A percentile compares a stretch with the other conserved stretches of the same genome.
These are phyloP conservation scores for Isaurus tuberculatus DNA, from an alignment of 92 coral and sea anemone genomes.

Conservation along the genomic window DNA sequence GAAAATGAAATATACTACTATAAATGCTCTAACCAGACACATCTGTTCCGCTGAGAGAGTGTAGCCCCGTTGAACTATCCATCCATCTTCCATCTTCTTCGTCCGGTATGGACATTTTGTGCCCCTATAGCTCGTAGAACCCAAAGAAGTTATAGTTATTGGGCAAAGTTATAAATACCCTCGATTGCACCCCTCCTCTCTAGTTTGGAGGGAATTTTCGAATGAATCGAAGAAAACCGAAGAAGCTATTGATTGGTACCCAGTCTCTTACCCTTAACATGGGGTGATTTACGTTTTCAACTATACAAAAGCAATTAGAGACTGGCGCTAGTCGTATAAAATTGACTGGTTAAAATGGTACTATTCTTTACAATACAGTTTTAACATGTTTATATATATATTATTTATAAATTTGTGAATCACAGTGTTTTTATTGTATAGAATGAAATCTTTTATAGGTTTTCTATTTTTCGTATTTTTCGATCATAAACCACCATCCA, in stretches of 20 bases:
- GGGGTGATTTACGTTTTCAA: too few relatives aligned
- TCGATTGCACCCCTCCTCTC: slow-evolving; percentile 29
- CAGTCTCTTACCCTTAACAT: not conserved
- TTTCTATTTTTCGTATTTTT: too few relatives aligned
- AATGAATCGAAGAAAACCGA: slow-evolving; percentile 27
- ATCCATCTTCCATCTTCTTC: slow-evolving; percentile 44
- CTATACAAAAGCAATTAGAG: not conserved
- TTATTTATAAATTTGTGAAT: too few relatives aligned
- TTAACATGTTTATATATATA: too few relatives aligned
- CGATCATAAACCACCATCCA: too few relatives aligned
- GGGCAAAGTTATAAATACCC: not conserved
- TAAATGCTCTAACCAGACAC: slow-evolving; percentile 20
- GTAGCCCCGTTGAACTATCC: slow-evolving; percentile 4
- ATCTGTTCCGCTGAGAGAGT: slow-evolving; percentile 12
- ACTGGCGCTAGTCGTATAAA: not conserved
- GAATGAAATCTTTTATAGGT: too few relatives aligned
- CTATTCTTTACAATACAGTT: too few relatives aligned
- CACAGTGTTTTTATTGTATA: too few relatives aligned
- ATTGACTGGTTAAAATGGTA: too few relatives aligned
- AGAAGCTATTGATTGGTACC: slow-evolving; percentile 30
- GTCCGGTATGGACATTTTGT: slow-evolving; percentile 42
- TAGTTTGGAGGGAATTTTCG: slow-evolving; percentile 40
- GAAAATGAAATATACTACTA: not conserved
- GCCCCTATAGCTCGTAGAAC: not conserved
- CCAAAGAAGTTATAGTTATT: not conserved